phyloP scores from a whole-genome alignment of 2,888 invertebrate genomes.

The Abscondita cerata region DNA sequence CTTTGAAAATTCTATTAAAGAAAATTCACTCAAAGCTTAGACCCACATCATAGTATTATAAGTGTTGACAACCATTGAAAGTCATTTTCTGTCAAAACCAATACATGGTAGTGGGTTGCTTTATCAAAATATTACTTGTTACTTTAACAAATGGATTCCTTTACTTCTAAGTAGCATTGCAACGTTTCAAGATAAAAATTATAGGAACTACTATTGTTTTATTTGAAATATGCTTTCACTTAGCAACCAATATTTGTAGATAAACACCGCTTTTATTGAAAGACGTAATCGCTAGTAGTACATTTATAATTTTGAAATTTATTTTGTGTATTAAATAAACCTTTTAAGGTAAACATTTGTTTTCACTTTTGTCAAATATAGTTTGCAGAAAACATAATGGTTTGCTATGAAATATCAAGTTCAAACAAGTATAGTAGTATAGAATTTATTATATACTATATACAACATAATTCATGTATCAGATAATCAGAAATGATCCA shows the following conservation, averaged over 20 bases:
- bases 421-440: too few relatives aligned
- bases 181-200: constrained; percentile 8
- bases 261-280: neutral
- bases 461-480: too few relatives aligned
- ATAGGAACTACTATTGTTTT: constrained; percentile 4
- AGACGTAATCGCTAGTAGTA: too few relatives aligned
- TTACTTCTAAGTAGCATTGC: constrained; percentile 14
- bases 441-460: too few relatives aligned
- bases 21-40: constrained; percentile 18
- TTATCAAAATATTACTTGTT: constrained; percentile 15
- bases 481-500: too few relatives aligned
- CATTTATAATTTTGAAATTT: too few relatives aligned
- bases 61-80: constrained; percentile 29
- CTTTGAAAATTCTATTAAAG: constrained; percentile 18
- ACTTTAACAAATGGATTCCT: constrained; percentile 17
- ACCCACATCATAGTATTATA: constrained; percentile 28
- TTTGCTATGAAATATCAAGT: too few relatives aligned
- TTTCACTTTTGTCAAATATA: too few relatives aligned
- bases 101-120: constrained; percentile 19
- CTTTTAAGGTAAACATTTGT: too few relatives aligned
- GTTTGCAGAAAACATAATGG: too few relatives aligned
- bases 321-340: too few relatives aligned
- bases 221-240: neutral
- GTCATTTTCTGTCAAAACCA: constrained; percentile 25
- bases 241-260: neutral